These are phyloP conservation scores for Ondatra zibethicus DNA, from an alignment of 2,113 vertebrate genomes.

Conservation along the genomic window DNA sequence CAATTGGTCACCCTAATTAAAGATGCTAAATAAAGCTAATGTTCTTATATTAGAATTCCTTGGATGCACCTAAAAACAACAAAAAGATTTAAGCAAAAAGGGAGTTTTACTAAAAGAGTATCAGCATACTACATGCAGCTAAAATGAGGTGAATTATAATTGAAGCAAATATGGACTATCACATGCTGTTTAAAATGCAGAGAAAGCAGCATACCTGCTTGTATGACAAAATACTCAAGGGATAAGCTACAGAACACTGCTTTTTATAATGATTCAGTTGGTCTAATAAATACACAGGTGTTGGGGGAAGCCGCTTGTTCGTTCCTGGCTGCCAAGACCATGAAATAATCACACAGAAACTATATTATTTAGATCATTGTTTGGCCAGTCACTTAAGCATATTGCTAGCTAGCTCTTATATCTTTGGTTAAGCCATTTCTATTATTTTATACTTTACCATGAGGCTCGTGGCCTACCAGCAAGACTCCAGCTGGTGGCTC, in stretches of 20 bases:
- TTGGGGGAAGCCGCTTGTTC: too few species aligned
- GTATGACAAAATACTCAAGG: neutral
- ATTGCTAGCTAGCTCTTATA: too few species aligned
- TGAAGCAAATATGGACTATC: conserved; percentile 25
- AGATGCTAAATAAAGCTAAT: conserved; percentile 14
- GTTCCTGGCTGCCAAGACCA: too few species aligned
- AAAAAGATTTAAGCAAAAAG: neutral
- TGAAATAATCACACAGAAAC: too few species aligned
- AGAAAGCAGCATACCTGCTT: neutral
- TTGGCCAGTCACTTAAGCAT: too few species aligned
- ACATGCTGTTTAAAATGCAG: neutral
- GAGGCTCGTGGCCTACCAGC: too few species aligned
- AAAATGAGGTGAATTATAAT: neutral
- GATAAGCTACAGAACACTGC: neutral
- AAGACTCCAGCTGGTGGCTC: too few species aligned
- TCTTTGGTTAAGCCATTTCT: too few species aligned
- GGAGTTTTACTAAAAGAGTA: neutral
- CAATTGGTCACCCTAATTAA: conserved; percentile 1
- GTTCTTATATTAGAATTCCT: conserved; percentile 43
- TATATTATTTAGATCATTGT: too few species aligned
- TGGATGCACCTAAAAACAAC: neutral
- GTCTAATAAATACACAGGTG: neutral
- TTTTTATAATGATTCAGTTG: neutral
- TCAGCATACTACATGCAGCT: neutral
- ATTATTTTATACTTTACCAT: too few species aligned